These are phyloP conservation scores for Euleptes europaea DNA, from an alignment of 2,113 vertebrate genomes.

Conservation along the genomic window DNA sequence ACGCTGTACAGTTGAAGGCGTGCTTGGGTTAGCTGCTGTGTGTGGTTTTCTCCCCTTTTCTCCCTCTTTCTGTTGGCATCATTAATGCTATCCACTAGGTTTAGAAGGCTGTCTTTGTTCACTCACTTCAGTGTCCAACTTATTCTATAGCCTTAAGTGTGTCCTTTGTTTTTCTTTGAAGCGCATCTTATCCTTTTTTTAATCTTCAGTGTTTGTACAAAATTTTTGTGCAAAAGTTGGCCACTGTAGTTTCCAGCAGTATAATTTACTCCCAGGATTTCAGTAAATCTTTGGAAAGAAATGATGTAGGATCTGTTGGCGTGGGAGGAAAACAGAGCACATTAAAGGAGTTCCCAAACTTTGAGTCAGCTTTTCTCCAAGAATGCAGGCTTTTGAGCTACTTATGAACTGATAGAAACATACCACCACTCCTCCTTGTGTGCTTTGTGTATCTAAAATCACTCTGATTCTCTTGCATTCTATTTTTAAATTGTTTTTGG, in stretches of 20 bases:
- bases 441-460: not conserved
- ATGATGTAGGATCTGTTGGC: not conserved
- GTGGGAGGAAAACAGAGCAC: not conserved
- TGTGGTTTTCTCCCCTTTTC: not conserved
- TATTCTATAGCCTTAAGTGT: not conserved
- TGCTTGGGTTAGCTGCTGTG: too few species aligned
- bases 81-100: not conserved
- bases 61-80: not conserved
- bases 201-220: not conserved
- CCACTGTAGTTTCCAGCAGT: not conserved
- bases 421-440: not conserved
- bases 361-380: not conserved
- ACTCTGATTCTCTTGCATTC: not conserved
- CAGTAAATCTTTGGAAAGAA: too few species aligned
- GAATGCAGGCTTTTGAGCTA: not conserved
- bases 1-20: too few species aligned
- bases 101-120: not conserved
- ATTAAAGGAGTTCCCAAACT: not conserved
- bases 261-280: not conserved
- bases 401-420: not conserved
- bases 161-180: not conserved
- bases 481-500: not conserved
- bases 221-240: not conserved
- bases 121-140: not conserved
- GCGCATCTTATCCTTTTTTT: not conserved